phyloP scores from a whole-genome alignment of 2,888 invertebrate genomes.

The Nomada fucata region DNA sequence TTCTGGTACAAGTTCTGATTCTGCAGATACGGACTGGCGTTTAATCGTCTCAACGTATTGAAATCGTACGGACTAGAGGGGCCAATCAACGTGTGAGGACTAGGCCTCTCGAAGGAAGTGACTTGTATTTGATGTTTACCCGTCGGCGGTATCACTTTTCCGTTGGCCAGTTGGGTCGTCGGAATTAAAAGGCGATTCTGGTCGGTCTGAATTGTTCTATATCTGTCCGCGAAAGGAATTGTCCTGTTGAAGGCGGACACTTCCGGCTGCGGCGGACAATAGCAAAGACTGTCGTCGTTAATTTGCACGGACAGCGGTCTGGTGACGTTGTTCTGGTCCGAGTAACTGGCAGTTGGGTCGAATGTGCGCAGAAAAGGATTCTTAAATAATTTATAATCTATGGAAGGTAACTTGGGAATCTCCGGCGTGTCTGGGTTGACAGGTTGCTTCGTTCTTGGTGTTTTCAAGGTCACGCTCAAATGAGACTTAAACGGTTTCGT shows the following conservation, averaged over 20 bases:
- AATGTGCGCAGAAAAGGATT: constrained; percentile 80
- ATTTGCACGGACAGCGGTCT: constrained; percentile 75
- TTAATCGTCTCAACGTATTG: constrained; percentile 66
- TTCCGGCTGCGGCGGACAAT: constrained; percentile 53
- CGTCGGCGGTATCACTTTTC: constrained; percentile 26
- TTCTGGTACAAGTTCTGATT: constrained; percentile 74
- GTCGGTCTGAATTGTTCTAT: constrained; percentile 47
- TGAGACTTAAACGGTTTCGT: constrained; percentile 81
- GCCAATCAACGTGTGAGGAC: constrained; percentile 78
- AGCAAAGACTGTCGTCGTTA: constrained; percentile 66
- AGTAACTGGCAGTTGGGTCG: constrained; percentile 59
- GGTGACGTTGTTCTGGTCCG: constrained; percentile 69
- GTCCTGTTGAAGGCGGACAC: constrained; percentile 14
- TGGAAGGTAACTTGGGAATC: constrained; percentile 76
- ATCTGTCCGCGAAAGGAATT: constrained; percentile 29
- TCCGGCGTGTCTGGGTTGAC: constrained; percentile 75
- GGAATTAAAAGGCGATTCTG: constrained; percentile 70
- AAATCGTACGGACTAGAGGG: constrained; percentile 74
- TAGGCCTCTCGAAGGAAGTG: constrained; percentile 82
- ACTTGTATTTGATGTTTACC: constrained; percentile 76
- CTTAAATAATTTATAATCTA: constrained; percentile 76
- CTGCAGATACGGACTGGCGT: constrained; percentile 62
- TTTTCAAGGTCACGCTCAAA: constrained; percentile 80
- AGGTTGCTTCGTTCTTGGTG: constrained; percentile 44
- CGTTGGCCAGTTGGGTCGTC: constrained; percentile 44